Percentiles rank a stretch among this genome's conserved stretches.
Conservation (phyloP, 1,140 invertebrate genomes). For the Melanaphis sacchari region DNA sequence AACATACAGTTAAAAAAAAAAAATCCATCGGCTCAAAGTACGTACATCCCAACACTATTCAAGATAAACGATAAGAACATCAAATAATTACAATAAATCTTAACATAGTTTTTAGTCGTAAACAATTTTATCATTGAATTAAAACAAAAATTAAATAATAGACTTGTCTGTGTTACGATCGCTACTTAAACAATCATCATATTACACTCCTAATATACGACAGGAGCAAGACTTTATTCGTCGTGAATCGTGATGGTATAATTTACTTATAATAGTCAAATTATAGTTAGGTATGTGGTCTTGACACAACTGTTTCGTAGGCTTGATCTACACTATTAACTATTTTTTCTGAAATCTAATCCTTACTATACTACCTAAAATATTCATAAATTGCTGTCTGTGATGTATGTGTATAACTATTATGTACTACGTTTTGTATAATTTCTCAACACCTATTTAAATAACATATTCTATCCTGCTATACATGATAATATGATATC, state of each 20-base stretch:
- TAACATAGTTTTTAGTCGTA: background rate
- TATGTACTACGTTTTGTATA: too few species aligned
- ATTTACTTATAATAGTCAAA: too few species aligned
- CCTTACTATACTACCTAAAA: background rate
- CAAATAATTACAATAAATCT: background rate
- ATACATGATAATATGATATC: background rate
- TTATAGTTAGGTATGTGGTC: too few species aligned
- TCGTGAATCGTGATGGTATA: too few species aligned
- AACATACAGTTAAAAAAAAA: background rate
- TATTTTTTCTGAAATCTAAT: too few species aligned
- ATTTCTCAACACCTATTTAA: background rate
- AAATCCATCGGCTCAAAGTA: background rate
- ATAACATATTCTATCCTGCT: background rate
- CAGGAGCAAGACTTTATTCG: background rate
- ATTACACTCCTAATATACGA: background rate
- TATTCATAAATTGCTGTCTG: background rate
- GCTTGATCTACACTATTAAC: too few species aligned
- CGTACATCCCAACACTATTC: background rate
- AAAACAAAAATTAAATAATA: background rate
- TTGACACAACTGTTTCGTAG: too few species aligned
- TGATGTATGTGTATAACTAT: too few species aligned
- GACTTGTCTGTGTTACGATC: background rate
- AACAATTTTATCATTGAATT: background rate
- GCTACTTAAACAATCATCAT: background rate
- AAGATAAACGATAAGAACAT: background rate